Evolutionary conservation across 2,113 vertebrate species (phyloP), one percentile per base, ranked within the genome.

Genomic region (Ivindomyrus marchei): DNA sequence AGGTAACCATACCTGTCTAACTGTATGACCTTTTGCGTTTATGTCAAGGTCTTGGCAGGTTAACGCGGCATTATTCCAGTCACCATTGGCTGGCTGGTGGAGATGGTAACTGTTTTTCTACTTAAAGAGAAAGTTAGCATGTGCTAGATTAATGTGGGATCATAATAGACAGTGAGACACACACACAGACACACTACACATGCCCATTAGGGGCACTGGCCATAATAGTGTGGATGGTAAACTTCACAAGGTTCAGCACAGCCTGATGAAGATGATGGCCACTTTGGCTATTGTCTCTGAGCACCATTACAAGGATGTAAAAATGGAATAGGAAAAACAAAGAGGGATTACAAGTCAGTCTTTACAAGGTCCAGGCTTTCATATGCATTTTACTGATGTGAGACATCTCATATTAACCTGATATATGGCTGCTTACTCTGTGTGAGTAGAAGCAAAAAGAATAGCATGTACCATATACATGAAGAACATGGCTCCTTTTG

Each of bases 321-420:
- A 91, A 87, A 90, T 50, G 70, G n/a, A 52, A 91, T 27, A 80
- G 58, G 88, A 74, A 90, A 66, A 88, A 58, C 89, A 3, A 7
- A 56, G 27, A 87, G 87, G 90, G 80, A 91, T 93, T 93, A 93
- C 92, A 90, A 90, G n/a, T 90, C 92, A 90, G 88, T 88, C 90
- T 94, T 93, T 94, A 93, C 85, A 91, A 92, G 92, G 27, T 84
- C 88, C 90, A 90, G 91, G 85, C 90, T 92, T 92, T 94, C 91
- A 90, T 92, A 88, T 91, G 89, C 92, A 91, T 93, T 93, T 93
- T 92, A 89, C 89, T 87, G 83, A 91, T 19, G 47, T 90, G 91
- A 42, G 90, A 92, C 90, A 91, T 89, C 89, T 62, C 10, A 17
- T 91, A 89, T 94, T 92, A 94, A 93, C 91, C 62, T 92, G 80